These are phyloP conservation scores for Sussaba pulchella DNA, from an alignment of 2,888 invertebrate species.

Conservation along the genomic window DNA sequence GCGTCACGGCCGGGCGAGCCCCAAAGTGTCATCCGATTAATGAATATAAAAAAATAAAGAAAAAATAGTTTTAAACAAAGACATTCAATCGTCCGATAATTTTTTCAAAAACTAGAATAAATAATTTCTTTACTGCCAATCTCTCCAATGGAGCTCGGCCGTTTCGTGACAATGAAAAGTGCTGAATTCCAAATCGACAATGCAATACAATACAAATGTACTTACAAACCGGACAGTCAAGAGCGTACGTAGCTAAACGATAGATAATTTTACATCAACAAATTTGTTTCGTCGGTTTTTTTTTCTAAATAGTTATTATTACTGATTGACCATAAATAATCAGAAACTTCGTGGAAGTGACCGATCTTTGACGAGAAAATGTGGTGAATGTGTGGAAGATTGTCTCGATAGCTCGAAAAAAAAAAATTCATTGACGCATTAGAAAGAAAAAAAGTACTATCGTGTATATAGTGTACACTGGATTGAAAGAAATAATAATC, in stretches of 20 bases:
- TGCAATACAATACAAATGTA: slow-evolving; percentile 84
- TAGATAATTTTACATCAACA: slow-evolving; percentile 41
- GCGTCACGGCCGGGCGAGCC: slow-evolving; percentile 50
- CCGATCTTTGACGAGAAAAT: slow-evolving; percentile 7
- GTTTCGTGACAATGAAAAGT: slow-evolving; percentile 72
- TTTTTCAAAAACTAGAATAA: slow-evolving; percentile 35
- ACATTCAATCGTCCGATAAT: slow-evolving; percentile 21
- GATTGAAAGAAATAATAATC: slow-evolving; percentile 52
- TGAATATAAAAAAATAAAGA: slow-evolving; percentile 14
- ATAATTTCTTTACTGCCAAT: slow-evolving; percentile 74
- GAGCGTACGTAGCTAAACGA: slow-evolving; percentile 57
- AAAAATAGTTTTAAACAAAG: slow-evolving; percentile 17
- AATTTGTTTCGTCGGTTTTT: slow-evolving; percentile 27
- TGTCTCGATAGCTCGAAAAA: slow-evolving; percentile 52
- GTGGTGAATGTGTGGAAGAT: slow-evolving; percentile 50
- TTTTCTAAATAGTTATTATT: slow-evolving; percentile 22
- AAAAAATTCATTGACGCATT: slow-evolving; percentile 24
- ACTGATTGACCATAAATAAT: slow-evolving; percentile 52
- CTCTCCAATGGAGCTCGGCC: slow-evolving; percentile 70
- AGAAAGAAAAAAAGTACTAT: slow-evolving; percentile 24
- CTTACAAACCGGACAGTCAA: slow-evolving; percentile 77
- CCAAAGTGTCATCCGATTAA: slow-evolving; percentile 29
- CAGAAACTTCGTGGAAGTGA: slow-evolving; percentile 50
- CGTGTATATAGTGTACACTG: slow-evolving; percentile 62
- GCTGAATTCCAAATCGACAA: slow-evolving; percentile 82